Conservation (phyloP, 2,888 invertebrate genomes). For the Trimorus sp. region DNA sequence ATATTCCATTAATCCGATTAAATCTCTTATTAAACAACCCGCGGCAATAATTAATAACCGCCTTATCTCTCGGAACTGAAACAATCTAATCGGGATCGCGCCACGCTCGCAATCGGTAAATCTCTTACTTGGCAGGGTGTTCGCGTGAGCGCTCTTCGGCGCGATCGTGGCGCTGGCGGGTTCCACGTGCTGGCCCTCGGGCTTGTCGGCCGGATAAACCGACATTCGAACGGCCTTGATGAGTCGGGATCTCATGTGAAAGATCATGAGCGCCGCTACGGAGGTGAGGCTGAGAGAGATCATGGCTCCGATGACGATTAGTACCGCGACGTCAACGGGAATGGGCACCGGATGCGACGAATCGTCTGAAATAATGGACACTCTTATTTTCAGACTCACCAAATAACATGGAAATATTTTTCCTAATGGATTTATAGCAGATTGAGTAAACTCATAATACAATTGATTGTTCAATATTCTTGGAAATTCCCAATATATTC, state of each 20-base stretch:
- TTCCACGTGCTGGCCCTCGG: slow-evolving; percentile 30
- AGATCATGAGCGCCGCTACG: slow-evolving; percentile 76
- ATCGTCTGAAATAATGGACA: slow-evolving; percentile 64
- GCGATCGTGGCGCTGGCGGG: slow-evolving; percentile 1
- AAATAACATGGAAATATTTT: too few relatives aligned
- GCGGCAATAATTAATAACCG: too few relatives aligned
- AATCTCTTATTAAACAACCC: not conserved
- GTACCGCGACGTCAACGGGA: slow-evolving; percentile 75
- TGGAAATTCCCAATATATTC: too few relatives aligned
- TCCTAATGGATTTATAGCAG: too few relatives aligned
- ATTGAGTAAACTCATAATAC: too few relatives aligned
- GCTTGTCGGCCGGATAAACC: slow-evolving; percentile 62
- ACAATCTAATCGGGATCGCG: too few relatives aligned
- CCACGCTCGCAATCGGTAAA: not conserved
- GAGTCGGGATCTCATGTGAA: slow-evolving; percentile 76
- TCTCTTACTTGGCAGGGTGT: slow-evolving; percentile 44
- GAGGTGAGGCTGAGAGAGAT: slow-evolving; percentile 76
- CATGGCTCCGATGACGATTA: slow-evolving; percentile 77
- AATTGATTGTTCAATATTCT: too few relatives aligned
- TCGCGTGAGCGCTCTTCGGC: slow-evolving; percentile 20
- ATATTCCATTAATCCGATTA: too few relatives aligned
- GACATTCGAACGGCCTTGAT: slow-evolving; percentile 77
- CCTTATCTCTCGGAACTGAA: too few relatives aligned
- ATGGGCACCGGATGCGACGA: slow-evolving; percentile 68
- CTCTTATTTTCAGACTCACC: too few relatives aligned